Conservation (phyloP, 2,888 invertebrate genomes). For the Plagodis dolabraria region DNA sequence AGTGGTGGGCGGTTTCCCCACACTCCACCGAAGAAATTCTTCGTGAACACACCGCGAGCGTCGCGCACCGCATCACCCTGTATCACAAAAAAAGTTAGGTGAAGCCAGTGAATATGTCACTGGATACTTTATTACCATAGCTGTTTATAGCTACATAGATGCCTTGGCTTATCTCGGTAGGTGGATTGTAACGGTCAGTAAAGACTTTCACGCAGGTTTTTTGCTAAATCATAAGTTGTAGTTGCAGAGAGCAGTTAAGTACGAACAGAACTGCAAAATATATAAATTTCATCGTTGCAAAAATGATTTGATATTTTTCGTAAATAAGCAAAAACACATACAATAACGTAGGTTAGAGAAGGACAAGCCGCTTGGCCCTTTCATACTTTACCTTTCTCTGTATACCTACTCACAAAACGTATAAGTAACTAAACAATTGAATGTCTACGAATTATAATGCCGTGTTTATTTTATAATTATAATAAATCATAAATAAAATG, state of each 20-base stretch:
- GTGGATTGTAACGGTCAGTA: constrained; percentile 16
- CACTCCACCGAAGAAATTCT: constrained; percentile 85
- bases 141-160: constrained; percentile 11
- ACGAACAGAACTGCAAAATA: background rate
- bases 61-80: constrained; percentile 60
- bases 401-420: too few relatives aligned
- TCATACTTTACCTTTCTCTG: too few relatives aligned
- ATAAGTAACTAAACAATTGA: too few relatives aligned
- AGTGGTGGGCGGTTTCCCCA: constrained; percentile 88
- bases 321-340: too few relatives aligned
- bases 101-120: background rate
- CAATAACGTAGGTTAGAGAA: too few relatives aligned
- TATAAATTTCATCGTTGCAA: background rate
- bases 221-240: background rate
- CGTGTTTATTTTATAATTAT: too few relatives aligned
- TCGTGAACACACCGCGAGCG: constrained; percentile 65
- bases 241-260: background rate
- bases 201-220: constrained; percentile 9
- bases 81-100: constrained; percentile 13
- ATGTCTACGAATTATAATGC: too few relatives aligned
- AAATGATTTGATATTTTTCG: too few relatives aligned
- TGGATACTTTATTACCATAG: background rate
- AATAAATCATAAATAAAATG: constrained; percentile 43
- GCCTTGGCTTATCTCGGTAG: constrained; percentile 5
- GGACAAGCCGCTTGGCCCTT: too few relatives aligned